A percentile compares a stretch with the other conserved stretches of the same genome.
phyloP scores from a whole-genome alignment of 1,140 invertebrate species.

The Ceratoteleas bidentatus region DNA sequence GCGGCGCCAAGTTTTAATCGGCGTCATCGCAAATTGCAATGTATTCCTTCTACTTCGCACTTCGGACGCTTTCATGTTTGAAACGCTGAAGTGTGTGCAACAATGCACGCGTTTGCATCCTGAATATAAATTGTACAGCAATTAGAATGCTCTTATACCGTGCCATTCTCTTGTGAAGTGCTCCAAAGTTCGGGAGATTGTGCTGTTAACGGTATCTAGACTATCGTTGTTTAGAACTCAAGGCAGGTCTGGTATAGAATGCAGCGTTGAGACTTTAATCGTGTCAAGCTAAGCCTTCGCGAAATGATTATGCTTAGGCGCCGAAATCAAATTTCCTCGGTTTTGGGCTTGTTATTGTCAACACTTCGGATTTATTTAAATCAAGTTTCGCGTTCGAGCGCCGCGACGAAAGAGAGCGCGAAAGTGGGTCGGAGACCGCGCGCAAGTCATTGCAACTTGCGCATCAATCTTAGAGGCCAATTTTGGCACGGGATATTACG shows the following conservation, averaged over 20 bases:
- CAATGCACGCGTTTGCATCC: slow-evolving; percentile 41
- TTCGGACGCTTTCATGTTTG: slow-evolving; percentile 38
- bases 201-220: slow-evolving; percentile 44
- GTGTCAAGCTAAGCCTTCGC: slow-evolving; percentile 45
- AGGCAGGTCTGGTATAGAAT: slow-evolving; percentile 31
- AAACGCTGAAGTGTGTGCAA: slow-evolving; percentile 45
- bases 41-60: slow-evolving; percentile 34
- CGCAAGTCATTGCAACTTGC: too few species aligned
- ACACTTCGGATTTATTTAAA: slow-evolving; percentile 4
- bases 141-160: slow-evolving; percentile 49
- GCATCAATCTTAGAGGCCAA: too few species aligned
- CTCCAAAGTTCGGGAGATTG: slow-evolving; percentile 46
- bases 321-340: slow-evolving; percentile 44
- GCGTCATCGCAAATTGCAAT: slow-evolving; percentile 31
- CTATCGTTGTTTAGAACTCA: slow-evolving; percentile 47
- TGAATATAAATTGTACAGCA: slow-evolving; percentile 48
- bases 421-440: too few species aligned
- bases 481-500: too few species aligned
- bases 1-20: slow-evolving; percentile 16
- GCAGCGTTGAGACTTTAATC: slow-evolving; percentile 52
- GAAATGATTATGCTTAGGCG: slow-evolving; percentile 45
- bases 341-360: slow-evolving; percentile 21
- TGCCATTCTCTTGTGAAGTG: slow-evolving; percentile 46
- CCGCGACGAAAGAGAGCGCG: too few species aligned
- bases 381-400: too few species aligned